Evolutionary conservation across 2,113 vertebrate species (phyloP), one percentile per base, ranked within the genome.

Genomic region (Phoxinus phoxinus): DNA sequence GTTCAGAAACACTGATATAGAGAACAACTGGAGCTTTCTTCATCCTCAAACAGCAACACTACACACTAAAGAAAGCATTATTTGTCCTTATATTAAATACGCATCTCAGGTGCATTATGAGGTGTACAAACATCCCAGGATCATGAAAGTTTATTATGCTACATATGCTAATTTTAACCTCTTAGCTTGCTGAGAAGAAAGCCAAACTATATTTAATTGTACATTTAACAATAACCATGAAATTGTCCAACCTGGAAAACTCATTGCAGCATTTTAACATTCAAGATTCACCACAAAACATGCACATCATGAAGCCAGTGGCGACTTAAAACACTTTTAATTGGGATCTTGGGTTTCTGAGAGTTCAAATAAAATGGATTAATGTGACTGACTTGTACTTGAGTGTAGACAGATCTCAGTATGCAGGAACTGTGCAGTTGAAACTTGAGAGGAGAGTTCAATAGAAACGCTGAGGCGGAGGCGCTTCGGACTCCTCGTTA

Each of bases 401-500:
- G n/a, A n/a, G n/a, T 7, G 37, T 3, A 44, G 37, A 44, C 21
- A n/a, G 69, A 41, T 72, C 35, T n/a, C 6, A 72, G 3, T 11
- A 71, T 11, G 35, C 67, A 23, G 71, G 71, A 11, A 11, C 37
- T 73, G 23, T 44, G 37, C 5, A 13, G 37, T 0, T 73, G 37
- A 73, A 46, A 25, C 25, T 5, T 13, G 71, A 46, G 37, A 44
- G 46, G 71, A n/a, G 19, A 79, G 81, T 86, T 87, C 83, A 90
- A 71, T 82, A 51, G 41, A 74, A 48, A 46, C 71, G 88, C 89
- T 9, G 6, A 41, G 90, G 77, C 46, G 4, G 81, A 83, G 71
- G 73, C n/a, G 83, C 77, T 87, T 76, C 51, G 73, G 84, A 86
- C 76, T 89, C 84, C 84, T 84, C 86, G 89, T 89, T 89, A 87